A percentile compares a stretch with the other conserved stretches of the same genome.
Evolutionary conservation across 2,888 invertebrate genomes (phyloP).

Genomic region (Petrophora chlorosata): DNA sequence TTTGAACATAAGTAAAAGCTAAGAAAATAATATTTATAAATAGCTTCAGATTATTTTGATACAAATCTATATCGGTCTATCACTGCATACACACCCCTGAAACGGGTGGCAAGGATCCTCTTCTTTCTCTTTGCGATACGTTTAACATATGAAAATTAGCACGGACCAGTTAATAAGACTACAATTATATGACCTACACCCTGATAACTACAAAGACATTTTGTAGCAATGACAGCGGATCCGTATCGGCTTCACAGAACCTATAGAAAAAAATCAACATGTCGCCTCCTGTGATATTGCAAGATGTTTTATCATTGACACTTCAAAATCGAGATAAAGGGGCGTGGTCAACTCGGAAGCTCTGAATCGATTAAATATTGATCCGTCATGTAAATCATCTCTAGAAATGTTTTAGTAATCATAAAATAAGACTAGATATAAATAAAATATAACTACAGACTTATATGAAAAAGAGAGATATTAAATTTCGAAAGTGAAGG

Average conservation of each 20-base stretch:
- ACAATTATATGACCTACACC: slow-evolving; percentile 82
- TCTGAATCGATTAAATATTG: slow-evolving; percentile 44
- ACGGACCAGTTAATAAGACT: slow-evolving; percentile 74
- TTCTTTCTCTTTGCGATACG: slow-evolving; percentile 70
- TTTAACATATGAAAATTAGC: slow-evolving; percentile 73
- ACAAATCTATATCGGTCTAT: slow-evolving; percentile 81
- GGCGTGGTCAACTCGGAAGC: slow-evolving; percentile 49
- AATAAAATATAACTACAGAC: no score
- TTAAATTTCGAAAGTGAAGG: no score
- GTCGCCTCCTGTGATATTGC: slow-evolving; percentile 76
- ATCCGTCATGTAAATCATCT: no score
- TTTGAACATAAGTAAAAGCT: slow-evolving; percentile 83
- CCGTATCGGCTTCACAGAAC: slow-evolving; percentile 83
- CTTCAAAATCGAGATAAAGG: slow-evolving; percentile 67
- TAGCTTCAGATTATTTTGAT: slow-evolving; percentile 84
- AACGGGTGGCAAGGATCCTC: slow-evolving; percentile 78
- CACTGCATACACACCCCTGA: slow-evolving; percentile 82
- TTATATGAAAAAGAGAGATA: no score
- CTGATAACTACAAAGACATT: slow-evolving; percentile 84
- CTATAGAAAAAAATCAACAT: slow-evolving; percentile 83
- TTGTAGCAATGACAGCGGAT: slow-evolving; percentile 81
- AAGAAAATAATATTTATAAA: slow-evolving; percentile 85
- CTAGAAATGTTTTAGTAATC: no score
- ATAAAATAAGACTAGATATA: no score
- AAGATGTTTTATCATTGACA: slow-evolving; percentile 74